These are phyloP conservation scores for Agelaius tricolor DNA, from an alignment of 2,113 vertebrate genomes.

Conservation along the genomic window DNA sequence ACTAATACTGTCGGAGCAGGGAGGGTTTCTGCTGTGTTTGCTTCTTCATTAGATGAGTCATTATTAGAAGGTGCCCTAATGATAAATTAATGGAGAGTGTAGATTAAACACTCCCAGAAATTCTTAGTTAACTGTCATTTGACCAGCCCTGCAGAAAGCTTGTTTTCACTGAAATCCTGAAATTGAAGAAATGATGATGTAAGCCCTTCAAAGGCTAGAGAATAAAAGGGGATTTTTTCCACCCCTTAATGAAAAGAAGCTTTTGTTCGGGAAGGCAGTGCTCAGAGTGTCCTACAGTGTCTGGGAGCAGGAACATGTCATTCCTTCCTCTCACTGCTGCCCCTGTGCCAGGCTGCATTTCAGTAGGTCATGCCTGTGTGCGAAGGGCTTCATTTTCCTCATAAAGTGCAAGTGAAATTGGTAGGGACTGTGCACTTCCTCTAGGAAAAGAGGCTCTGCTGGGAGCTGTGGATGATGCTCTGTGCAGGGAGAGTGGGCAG, in stretches of 20 bases:
- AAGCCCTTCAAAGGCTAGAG: conserved; percentile 41
- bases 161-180: conserved; percentile 61
- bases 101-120: conserved; percentile 22
- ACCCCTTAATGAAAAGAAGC: conserved; percentile 57
- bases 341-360: background rate
- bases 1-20: background rate
- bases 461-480: background rate
- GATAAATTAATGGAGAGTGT: background rate
- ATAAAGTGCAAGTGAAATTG: background rate
- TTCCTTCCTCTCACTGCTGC: background rate
- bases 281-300: background rate
- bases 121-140: conserved; percentile 36
- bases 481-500: background rate
- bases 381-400: background rate
- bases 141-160: conserved; percentile 26
- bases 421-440: fast-evolving
- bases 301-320: background rate
- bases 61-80: background rate
- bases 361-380: fast-evolving
- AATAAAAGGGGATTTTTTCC: conserved; percentile 26
- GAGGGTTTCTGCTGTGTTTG: background rate
- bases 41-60: background rate
- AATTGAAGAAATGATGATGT: conserved; percentile 59
- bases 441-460: background rate
- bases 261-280: conserved; percentile 54